These are phyloP conservation scores for Drosophila auraria DNA, from an alignment of 1,140 invertebrate genomes.

Conservation along the genomic window DNA sequence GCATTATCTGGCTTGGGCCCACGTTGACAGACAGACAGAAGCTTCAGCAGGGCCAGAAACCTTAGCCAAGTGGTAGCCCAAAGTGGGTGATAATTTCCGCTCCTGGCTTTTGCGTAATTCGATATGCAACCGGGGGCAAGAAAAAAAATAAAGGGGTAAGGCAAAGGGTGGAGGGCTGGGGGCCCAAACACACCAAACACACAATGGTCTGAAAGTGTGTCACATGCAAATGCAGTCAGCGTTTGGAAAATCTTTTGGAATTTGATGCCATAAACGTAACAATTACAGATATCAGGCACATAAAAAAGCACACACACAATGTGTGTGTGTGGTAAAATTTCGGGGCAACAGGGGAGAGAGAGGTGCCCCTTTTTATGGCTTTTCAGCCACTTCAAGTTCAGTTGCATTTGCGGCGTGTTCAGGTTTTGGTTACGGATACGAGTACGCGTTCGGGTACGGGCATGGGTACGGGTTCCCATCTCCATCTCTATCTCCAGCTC, in stretches of 20 bases:
- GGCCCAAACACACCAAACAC: slow-evolving; percentile 28
- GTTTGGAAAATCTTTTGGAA: slow-evolving; percentile 60
- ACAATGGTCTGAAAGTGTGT: slow-evolving; percentile 71
- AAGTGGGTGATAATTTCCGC: slow-evolving; percentile 73
- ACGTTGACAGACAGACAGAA: slow-evolving; percentile 17
- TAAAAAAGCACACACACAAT: slow-evolving; percentile 1
- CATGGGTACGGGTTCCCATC: slow-evolving; percentile 40
- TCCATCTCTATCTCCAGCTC: slow-evolving; percentile 9
- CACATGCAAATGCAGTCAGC: slow-evolving; percentile 76
- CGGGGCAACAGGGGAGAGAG: slow-evolving; percentile 1
- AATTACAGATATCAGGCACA: slow-evolving; percentile 48
- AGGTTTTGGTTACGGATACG: slow-evolving; percentile 51
- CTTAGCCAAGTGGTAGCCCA: slow-evolving; percentile 47
- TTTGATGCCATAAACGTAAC: slow-evolving; percentile 77
- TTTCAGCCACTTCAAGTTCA: slow-evolving; percentile 71
- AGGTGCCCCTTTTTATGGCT: slow-evolving; percentile 62
- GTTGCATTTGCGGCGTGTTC: slow-evolving; percentile 58
- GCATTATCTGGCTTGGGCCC: slow-evolving; percentile 9
- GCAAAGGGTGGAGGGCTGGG: background rate
- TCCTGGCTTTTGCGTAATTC: slow-evolving; percentile 64
- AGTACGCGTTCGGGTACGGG: slow-evolving; percentile 5
- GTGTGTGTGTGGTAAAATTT: slow-evolving; percentile 14
- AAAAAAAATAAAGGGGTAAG: slow-evolving; percentile 9
- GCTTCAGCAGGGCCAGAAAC: slow-evolving; percentile 26
- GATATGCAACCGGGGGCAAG: slow-evolving; percentile 57